phyloP scores from a whole-genome alignment of 2,888 invertebrate genomes.

The Plebejus argus region DNA sequence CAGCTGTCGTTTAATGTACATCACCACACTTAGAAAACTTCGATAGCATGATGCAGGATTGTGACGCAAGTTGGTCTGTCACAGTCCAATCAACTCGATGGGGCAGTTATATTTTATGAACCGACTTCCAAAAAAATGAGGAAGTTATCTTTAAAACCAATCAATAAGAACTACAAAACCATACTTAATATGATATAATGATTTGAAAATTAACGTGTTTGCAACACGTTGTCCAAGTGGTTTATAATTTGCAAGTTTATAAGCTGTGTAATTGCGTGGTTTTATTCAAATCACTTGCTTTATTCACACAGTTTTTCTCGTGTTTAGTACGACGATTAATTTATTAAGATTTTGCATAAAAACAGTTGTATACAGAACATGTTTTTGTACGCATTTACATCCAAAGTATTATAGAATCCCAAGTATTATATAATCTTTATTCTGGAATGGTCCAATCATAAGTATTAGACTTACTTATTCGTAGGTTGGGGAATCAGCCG shows the following conservation, averaged over 20 bases:
- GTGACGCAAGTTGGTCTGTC: too few species aligned
- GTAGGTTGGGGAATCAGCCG: too few species aligned
- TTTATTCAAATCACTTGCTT: slow-evolving; percentile 6
- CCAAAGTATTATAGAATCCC: background rate
- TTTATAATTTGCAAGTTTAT: slow-evolving; percentile 18
- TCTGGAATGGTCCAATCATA: background rate
- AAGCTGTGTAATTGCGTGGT: slow-evolving; percentile 16
- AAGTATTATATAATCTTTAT: background rate
- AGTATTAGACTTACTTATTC: too few species aligned
- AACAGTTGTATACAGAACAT: background rate
- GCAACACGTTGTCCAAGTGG: background rate
- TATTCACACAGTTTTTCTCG: background rate
- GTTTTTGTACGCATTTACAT: background rate
- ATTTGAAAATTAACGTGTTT: background rate
- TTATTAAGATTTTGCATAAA: background rate
- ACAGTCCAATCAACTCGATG: too few species aligned
- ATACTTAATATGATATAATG: too few species aligned
- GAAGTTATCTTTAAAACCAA: too few species aligned
- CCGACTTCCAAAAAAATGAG: too few species aligned
- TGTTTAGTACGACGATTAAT: background rate
- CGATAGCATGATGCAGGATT: too few species aligned
- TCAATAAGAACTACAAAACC: background rate
- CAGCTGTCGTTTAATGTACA: too few species aligned
- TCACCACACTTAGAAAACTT: too few species aligned
- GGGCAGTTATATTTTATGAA: too few species aligned